Evolutionary conservation across 2,113 vertebrate species (phyloP).

Genomic region (Trematocara macrostoma): DNA sequence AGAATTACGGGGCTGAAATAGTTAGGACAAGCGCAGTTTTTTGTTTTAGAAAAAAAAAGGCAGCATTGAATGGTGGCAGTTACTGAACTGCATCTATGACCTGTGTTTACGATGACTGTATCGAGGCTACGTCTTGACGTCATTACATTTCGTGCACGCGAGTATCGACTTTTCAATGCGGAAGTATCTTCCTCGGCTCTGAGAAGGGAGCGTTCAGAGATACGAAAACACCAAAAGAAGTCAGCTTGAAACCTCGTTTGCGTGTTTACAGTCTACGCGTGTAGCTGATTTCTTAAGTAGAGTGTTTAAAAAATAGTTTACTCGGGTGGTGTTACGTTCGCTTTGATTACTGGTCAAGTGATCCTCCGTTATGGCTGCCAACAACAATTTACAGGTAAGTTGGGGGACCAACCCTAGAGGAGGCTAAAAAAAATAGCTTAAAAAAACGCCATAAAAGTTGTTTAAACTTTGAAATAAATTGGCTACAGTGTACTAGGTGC

Average conservation of each 20-base stretch:
- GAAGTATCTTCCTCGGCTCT: conserved; percentile 62
- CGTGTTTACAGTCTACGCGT: background rate
- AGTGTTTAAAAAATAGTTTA: background rate
- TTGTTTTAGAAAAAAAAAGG: background rate
- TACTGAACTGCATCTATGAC: background rate
- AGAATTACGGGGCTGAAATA: background rate
- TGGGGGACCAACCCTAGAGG: background rate
- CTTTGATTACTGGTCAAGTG: background rate
- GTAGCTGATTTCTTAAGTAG: background rate
- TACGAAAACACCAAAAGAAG: conserved; percentile 52
- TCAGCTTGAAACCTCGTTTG: background rate
- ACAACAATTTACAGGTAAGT: conserved; percentile 79
- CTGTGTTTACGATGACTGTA: background rate
- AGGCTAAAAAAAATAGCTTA: background rate
- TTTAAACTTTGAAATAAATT: background rate
- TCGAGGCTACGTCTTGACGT: conserved; percentile 53
- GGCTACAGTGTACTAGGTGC: rapidly evolving
- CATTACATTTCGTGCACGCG: conserved; percentile 50
- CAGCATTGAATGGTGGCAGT: too few relatives aligned
- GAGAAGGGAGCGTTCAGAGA: background rate
- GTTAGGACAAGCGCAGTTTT: background rate
- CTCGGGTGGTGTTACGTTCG: background rate
- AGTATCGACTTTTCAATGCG: conserved; percentile 67
- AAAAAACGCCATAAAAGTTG: background rate
- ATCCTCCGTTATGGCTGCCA: conserved; percentile 73